Evolutionary conservation across 2,888 invertebrate species (phyloP).

Genomic region (Apoda limacodes): DNA sequence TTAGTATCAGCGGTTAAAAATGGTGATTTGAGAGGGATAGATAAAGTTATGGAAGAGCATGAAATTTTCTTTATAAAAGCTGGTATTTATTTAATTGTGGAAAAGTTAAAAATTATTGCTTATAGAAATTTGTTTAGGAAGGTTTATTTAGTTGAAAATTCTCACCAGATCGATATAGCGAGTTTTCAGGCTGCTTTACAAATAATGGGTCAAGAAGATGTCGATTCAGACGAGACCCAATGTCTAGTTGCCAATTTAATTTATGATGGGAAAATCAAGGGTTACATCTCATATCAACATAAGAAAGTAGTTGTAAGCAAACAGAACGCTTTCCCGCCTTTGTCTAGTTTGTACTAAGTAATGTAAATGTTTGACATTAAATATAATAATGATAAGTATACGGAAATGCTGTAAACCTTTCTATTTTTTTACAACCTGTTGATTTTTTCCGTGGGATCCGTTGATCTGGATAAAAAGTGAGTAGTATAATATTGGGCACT

Average conservation of each 20-base stretch:
- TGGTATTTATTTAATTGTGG: constrained; percentile 97
- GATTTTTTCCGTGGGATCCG: no score
- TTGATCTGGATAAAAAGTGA: no score
- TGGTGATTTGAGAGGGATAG: constrained; percentile 88
- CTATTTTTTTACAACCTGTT: no score
- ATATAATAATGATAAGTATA: no score
- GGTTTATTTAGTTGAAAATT: constrained; percentile 80
- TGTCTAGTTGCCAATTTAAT: constrained; percentile 98
- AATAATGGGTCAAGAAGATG: constrained; percentile 84
- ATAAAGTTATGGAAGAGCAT: constrained; percentile 85
- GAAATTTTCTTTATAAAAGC: constrained; percentile 94
- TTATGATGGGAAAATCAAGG: constrained; percentile 96
- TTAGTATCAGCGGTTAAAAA: constrained; percentile 89
- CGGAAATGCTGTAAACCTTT: no score
- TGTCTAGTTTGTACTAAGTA: constrained; percentile 70
- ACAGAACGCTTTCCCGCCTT: constrained; percentile 92
- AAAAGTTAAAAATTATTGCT: constrained; percentile 94
- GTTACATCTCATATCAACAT: constrained; percentile 97
- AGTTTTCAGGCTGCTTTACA: constrained; percentile 86
- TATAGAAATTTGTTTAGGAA: constrained; percentile 97
- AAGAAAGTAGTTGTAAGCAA: constrained; percentile 98
- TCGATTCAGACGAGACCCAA: constrained; percentile 94
- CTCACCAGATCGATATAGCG: constrained; percentile 90
- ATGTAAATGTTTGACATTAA: not conserved
- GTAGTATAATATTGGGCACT: no score